Evolutionary conservation across 2,797 vertebrate species (phyloP).

Genomic region (Lagorchestes hirsutus): DNA sequence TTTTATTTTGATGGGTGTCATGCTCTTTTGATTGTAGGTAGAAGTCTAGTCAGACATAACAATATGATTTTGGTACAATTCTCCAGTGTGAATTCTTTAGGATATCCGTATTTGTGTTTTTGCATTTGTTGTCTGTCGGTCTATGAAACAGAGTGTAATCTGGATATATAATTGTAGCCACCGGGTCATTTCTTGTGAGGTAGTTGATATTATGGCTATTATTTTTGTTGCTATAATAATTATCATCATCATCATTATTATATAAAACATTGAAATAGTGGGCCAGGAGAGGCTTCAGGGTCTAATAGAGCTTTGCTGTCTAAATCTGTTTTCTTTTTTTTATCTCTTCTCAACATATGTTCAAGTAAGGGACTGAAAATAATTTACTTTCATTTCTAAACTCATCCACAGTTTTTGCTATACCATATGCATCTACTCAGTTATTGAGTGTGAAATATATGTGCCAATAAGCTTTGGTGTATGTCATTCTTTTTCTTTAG

Average conservation of each 20-base stretch:
- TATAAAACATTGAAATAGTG: background rate
- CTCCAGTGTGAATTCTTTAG: background rate
- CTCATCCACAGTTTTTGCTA: slow-evolving; percentile 56
- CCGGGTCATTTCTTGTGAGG: background rate
- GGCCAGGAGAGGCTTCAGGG: slow-evolving; percentile 40
- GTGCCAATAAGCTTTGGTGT: slow-evolving; percentile 4
- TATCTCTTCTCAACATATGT: slow-evolving; percentile 69
- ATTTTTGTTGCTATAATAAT: background rate
- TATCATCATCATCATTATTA: background rate
- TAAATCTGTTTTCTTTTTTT: slow-evolving; percentile 51
- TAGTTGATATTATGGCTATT: background rate
- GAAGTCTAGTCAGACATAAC: background rate
- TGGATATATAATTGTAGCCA: background rate
- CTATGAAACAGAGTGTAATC: background rate
- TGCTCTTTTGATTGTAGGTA: background rate
- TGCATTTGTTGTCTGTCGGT: background rate
- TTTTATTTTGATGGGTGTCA: background rate
- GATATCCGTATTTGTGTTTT: background rate
- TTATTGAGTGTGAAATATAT: slow-evolving; percentile 60
- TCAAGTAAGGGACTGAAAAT: slow-evolving; percentile 55
- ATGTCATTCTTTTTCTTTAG: slow-evolving; percentile 52
- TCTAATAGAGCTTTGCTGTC: slow-evolving; percentile 4
- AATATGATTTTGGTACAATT: background rate
- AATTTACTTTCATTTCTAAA: slow-evolving; percentile 67
- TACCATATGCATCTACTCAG: slow-evolving; percentile 44